Conservation (phyloP, 37 sponge, comb jelly and placozoan species). For the Cladorhizidae sp. region DNA sequence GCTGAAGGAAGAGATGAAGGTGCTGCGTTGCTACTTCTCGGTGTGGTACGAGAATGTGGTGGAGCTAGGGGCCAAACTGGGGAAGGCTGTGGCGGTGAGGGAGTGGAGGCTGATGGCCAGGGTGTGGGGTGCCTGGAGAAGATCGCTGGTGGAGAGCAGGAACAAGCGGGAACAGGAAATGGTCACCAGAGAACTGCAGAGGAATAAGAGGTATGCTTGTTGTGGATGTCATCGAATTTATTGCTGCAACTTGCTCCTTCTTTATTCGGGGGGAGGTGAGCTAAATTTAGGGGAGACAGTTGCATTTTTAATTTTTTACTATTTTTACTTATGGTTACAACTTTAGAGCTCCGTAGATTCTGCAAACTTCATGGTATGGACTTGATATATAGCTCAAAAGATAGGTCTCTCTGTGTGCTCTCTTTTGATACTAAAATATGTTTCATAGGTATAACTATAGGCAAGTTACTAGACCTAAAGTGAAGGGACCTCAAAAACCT, state of each 20-base stretch:
- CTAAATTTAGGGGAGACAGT: too few relatives aligned
- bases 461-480: too few relatives aligned
- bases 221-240: neutral
- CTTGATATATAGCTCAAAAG: too few relatives aligned
- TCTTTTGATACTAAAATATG: too few relatives aligned
- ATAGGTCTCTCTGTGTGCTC: too few relatives aligned
- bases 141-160: slow-evolving; percentile 13
- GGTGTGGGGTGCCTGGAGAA: slow-evolving; percentile 55
- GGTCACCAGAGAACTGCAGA: slow-evolving; percentile 29
- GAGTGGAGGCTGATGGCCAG: slow-evolving; percentile 50
- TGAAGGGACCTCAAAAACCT: too few relatives aligned
- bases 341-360: too few relatives aligned
- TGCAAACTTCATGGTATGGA: too few relatives aligned
- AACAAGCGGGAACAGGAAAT: slow-evolving; percentile 13
- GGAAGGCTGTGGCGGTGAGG: slow-evolving; percentile 40
- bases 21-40: slow-evolving; percentile 42
- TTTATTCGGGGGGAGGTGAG: too few relatives aligned
- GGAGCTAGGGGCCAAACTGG: neutral
- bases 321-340: too few relatives aligned
- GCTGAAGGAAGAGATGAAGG: slow-evolving; percentile 24
- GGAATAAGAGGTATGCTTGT: slow-evolving; percentile 14
- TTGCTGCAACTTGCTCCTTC: neutral
- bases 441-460: too few relatives aligned
- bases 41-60: slow-evolving; percentile 22
- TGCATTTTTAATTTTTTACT: too few relatives aligned